Conservation (phyloP, 2,888 invertebrate genomes). For the Vandiemenella viatica region DNA sequence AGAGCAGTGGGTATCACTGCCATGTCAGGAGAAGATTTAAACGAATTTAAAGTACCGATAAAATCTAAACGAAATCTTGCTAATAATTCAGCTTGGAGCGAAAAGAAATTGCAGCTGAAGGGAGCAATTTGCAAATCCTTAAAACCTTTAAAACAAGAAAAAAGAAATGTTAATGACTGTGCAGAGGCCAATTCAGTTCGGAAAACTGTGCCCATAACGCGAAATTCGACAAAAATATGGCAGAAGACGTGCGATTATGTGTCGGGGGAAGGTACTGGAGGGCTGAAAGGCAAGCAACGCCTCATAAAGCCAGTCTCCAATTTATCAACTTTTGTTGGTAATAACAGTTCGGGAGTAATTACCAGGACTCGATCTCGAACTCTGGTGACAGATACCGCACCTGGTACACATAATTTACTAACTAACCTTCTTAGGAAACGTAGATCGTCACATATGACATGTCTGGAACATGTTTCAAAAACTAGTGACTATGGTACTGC, state of each 20-base stretch:
- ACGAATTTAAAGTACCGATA: too few relatives aligned
- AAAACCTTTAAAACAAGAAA: too few relatives aligned
- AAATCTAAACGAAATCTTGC: too few relatives aligned
- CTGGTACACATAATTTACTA: too few relatives aligned
- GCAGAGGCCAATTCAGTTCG: too few relatives aligned
- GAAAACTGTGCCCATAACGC: conserved; percentile 7
- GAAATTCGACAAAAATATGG: conserved; percentile 8
- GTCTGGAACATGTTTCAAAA: conserved; percentile 4
- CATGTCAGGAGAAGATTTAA: too few relatives aligned
- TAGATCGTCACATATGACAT: background rate
- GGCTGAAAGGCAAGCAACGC: background rate
- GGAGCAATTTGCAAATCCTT: too few relatives aligned
- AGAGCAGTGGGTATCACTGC: too few relatives aligned
- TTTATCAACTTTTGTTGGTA: background rate
- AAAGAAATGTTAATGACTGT: too few relatives aligned
- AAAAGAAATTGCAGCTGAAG: too few relatives aligned
- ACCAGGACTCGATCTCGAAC: background rate
- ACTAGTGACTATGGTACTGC: conserved; percentile 19
- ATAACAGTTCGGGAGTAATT: background rate
- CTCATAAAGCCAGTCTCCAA: background rate
- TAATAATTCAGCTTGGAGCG: too few relatives aligned
- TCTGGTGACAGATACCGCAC: too few relatives aligned
- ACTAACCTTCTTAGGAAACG: background rate
- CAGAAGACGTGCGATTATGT: conserved; percentile 4
- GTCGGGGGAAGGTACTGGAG: background rate